Evolutionary conservation across 2,113 vertebrate genomes (phyloP), one percentile per base, ranked within the genome.

Genomic region (Periophthalmus modestus): DNA sequence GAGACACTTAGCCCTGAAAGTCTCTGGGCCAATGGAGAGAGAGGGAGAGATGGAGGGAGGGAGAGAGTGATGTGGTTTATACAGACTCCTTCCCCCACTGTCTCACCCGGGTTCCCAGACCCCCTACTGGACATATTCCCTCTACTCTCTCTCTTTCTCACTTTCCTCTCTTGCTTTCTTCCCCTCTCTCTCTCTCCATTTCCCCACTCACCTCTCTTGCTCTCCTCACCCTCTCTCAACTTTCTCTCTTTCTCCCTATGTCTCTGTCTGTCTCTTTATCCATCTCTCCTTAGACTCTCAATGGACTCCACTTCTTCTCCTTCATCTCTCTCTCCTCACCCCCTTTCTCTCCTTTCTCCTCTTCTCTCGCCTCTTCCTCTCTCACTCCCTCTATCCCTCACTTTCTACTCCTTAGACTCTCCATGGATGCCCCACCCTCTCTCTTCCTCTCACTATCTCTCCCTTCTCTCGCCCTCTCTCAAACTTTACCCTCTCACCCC

Each of bases 1-100:
- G 97, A 98, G 96, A 95, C 96, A 98, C 98, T 99, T 98, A 98
- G 95, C 95, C 95, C 88, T 92, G 28, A 34, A 95, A 96, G 94
- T 95, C 94, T 95, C 94, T 93, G 93, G 94, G 95, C 95, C 95
- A 94, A 93, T 94, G 93, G 94, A 21, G 93, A 90, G 94, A 39
- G 36, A 39, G 36, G 7, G 36, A 39, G 36, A 39, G 5, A 9
- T 2, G 7, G 36, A 39, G 36, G 36, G 7, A 39, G 36, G 36
- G 36, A 39, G 36, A 39, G 36, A 39, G 36, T 39, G 36, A 5
- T 9, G 7, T 39, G 36, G 36, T 39, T 39, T 39, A 5, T 93
- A 5, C 93, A 91, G 93, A 94, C 94, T 93, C 94, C 91, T 94
- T 90, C 94, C 54, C n/a, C n/a, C 54, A 57, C 54, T 12, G 3